Base-by-base conservation (phyloP, 1,140 invertebrate genomes). In the Hermetia illucens region DNA sequence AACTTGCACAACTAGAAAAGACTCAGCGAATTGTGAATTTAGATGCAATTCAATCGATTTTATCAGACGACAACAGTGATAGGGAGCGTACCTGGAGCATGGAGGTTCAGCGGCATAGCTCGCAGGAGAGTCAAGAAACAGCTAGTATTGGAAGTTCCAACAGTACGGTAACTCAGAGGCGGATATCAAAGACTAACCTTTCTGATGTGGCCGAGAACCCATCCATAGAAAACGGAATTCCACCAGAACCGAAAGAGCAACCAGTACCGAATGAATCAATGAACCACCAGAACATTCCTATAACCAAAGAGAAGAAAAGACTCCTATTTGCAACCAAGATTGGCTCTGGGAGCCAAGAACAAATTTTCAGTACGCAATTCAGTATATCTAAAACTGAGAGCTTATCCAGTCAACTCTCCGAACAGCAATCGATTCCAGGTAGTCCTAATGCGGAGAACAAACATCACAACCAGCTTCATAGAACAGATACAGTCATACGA, bases 301-400 rank as follows among this genome's bases (percentile, higher is more conserved):
- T 44, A 0, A 47, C 53, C 27, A 58, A 52, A 37, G 58, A 61
- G 38, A 58, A 59, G 16, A 44, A 60, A 3, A 52, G 60, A 24
- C 40, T 64, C 32, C 50, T 63, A 33, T 64, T 64, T 34, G 55
- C 61, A 39, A 64, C 62, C 4, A 59, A 61, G 5, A 36, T 64
- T 6, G 62, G 62, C 2, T 57, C 53, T 2, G 58, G 58, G 31
- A 63, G 61, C 34, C 58, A 64, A 45, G 62, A 64, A 40, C 62
- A 63, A 49, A 39, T 64, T 8, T 64, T 64, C 45, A 54, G 58
- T 37, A 60, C 54, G 3, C 62, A 63, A 45, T 61, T 64, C 33
- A 63, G 61, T 42, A 56, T 64, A 42, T 63, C 62, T 3, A 64
- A 64, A 46, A 64, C 62, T 2, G 62, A 64, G 36, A 64, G 62